Base-by-base conservation (phyloP, 2,113 vertebrate genomes). In the Onychorhynchus coronatus region DNA sequence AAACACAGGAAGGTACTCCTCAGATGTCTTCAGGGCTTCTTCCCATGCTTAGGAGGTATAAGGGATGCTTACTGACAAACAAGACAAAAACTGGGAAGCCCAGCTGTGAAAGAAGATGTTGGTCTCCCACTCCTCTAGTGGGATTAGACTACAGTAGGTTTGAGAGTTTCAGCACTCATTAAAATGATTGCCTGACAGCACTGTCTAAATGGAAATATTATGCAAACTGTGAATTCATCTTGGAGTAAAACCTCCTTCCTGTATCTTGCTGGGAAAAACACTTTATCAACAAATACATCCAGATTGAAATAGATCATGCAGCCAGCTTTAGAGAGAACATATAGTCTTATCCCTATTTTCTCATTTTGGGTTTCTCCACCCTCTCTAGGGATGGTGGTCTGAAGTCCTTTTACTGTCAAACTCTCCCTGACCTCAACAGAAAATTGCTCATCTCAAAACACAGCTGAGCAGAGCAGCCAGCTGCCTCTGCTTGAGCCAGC, bases 151-250 rank as follows among this genome's bases (percentile, higher is more conserved):
- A 20, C 53, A 66, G 53, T 33, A 46, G n/a, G 33, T 68, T 5
- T 70, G 62, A 58, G 62, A 23, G 42, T 89, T 91, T 90, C 72
- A 91, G 82, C 31, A 21, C 47, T 90, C 75, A 39, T 76, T 85
- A 58, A 94, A 96, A 87, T 77, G 37, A 74, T 61, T 77, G 73
- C 61, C 44, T 93, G 75, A 84, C 81, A 95, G 68, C n/a, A 56
- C 44, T 49, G 21, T 65, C 75, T 82, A 89, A 55, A 80, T 74
- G 78, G 39, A 93, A 92, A 85, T 68, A 83, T 33, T 76, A 68
- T 61, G 28, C 50, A 86, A 85, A 85, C 6, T 33, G 49, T 88
- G 75, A 92, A 91, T 81, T 83, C 65, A 96, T 74, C 80, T 72
- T 66, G 16, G 66, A 90, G 55, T 59, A 88, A 89, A 96, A 87